phyloP scores from a whole-genome alignment of 2,888 invertebrate species.

The Amblyjoppa proteus region DNA sequence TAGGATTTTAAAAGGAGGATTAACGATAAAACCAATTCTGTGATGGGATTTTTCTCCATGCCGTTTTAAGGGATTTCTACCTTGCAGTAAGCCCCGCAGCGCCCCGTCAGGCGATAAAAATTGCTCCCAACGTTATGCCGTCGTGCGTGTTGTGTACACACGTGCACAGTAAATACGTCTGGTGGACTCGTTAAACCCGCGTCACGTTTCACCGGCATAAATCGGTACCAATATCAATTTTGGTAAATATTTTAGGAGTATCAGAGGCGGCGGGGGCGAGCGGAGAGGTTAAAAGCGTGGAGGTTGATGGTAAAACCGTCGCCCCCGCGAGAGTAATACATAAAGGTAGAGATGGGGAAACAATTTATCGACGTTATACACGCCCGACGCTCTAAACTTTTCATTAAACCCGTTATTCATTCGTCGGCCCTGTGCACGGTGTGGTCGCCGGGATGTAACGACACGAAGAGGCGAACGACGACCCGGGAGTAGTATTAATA shows the following conservation, averaged over 20 bases:
- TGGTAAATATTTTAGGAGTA: constrained; percentile 66
- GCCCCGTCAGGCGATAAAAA: constrained; percentile 27
- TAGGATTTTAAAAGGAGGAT: not conserved
- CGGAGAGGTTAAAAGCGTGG: constrained; percentile 19
- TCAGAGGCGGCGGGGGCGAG: not conserved
- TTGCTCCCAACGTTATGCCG: constrained; percentile 46
- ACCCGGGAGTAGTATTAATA: constrained; percentile 51
- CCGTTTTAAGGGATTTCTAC: not conserved
- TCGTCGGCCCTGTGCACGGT: constrained; percentile 44
- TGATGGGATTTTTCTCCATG: not conserved
- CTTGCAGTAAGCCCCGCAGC: not conserved
- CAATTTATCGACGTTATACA: constrained; percentile 73
- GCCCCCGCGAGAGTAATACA: constrained; percentile 16
- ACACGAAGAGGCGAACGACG: constrained; percentile 39
- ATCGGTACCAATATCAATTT: constrained; percentile 73
- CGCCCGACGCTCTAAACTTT: constrained; percentile 69
- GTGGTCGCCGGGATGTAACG: constrained; percentile 12
- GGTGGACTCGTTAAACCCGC: constrained; percentile 57
- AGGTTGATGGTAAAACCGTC: constrained; percentile 3
- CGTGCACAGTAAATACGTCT: not conserved
- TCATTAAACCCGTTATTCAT: constrained; percentile 74
- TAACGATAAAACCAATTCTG: not conserved
- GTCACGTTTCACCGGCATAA: constrained; percentile 61
- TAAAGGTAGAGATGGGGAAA: constrained; percentile 41
- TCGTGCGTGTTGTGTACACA: constrained; percentile 5